These are phyloP conservation scores for Triplophysa rosa DNA, from an alignment of 2,113 vertebrate genomes.

Conservation along the genomic window DNA sequence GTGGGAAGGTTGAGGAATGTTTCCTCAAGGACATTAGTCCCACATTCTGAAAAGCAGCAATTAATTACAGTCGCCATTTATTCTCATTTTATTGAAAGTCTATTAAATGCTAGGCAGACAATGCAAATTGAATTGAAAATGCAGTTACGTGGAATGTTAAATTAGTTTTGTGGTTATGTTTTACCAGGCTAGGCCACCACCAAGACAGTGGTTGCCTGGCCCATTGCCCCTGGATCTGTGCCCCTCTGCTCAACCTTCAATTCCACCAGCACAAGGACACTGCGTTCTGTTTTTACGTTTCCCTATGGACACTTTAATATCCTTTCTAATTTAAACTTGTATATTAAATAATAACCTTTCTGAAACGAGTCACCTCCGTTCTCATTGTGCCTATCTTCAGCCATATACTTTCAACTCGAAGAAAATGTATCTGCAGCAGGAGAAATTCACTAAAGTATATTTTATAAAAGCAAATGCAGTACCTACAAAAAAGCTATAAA, in stretches of 20 bases:
- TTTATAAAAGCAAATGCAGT: too few relatives aligned
- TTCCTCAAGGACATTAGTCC: constrained; percentile 72
- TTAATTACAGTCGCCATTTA: constrained; percentile 74
- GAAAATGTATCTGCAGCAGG: too few relatives aligned
- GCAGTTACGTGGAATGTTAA: constrained; percentile 71
- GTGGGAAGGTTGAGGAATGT: constrained; percentile 49
- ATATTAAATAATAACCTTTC: not conserved
- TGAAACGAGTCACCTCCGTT: not conserved
- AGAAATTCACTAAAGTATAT: too few relatives aligned
- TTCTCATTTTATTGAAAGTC: constrained; percentile 74
- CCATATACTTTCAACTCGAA: not conserved
- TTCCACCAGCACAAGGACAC: constrained; percentile 1
- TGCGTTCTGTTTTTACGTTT: not conserved
- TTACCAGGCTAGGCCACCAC: constrained; percentile 56
- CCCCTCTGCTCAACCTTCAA: not conserved
- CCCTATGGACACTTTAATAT: not conserved
- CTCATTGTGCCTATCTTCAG: not conserved
- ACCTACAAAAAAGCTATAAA: too few relatives aligned
- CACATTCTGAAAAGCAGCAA: constrained; percentile 61
- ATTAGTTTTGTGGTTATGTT: constrained; percentile 71
- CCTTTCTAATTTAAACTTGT: not conserved
- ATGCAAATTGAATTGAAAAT: constrained; percentile 70
- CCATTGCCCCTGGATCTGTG: constrained; percentile 20
- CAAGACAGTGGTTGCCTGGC: constrained; percentile 32
- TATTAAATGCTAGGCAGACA: constrained; percentile 71